Evolutionary conservation across 64 coral and sea anemone genomes (phyloP).

Genomic region (Montipora efflorescens): DNA sequence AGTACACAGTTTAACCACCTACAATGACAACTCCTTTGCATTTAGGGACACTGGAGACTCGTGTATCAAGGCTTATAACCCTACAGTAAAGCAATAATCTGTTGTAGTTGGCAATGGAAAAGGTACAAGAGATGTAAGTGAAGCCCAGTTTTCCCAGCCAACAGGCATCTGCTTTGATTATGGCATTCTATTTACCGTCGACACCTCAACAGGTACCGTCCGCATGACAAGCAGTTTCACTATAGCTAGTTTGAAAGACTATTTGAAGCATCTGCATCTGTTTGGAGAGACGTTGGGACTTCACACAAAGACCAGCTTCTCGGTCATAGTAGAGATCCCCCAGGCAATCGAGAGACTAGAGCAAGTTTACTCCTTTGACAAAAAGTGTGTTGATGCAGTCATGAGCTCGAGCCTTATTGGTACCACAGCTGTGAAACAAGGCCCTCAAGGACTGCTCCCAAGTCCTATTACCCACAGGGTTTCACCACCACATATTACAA

Average conservation of each 20-base stretch:
- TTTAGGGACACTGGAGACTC: slow-evolving; percentile 60
- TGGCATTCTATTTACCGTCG: slow-evolving; percentile 19
- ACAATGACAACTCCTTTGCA: slow-evolving; percentile 54
- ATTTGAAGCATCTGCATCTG: slow-evolving; percentile 34
- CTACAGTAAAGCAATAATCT: slow-evolving; percentile 51
- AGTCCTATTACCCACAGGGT: too few species aligned
- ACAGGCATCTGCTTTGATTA: slow-evolving; percentile 34
- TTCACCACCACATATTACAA: too few species aligned
- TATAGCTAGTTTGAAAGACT: slow-evolving; percentile 6
- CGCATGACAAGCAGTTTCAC: slow-evolving; percentile 54
- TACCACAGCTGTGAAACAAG: slow-evolving; percentile 14
- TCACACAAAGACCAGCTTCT: slow-evolving; percentile 8
- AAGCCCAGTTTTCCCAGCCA: not conserved
- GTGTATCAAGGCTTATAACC: slow-evolving; percentile 50
- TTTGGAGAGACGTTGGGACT: slow-evolving; percentile 56
- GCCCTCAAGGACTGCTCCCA: slow-evolving; percentile 26
- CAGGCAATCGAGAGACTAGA: slow-evolving; percentile 70
- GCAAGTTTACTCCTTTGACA: slow-evolving; percentile 14
- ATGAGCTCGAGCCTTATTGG: not conserved
- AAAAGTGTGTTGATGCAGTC: too few species aligned
- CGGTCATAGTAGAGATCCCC: slow-evolving; percentile 8
- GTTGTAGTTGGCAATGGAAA: slow-evolving; percentile 18
- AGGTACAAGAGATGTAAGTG: slow-evolving; percentile 34
- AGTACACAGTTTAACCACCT: too few species aligned
- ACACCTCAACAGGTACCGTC: slow-evolving; percentile 41